These are phyloP conservation scores for Eublepharis macularius DNA, from an alignment of 2,113 vertebrate genomes.

Conservation along the genomic window DNA sequence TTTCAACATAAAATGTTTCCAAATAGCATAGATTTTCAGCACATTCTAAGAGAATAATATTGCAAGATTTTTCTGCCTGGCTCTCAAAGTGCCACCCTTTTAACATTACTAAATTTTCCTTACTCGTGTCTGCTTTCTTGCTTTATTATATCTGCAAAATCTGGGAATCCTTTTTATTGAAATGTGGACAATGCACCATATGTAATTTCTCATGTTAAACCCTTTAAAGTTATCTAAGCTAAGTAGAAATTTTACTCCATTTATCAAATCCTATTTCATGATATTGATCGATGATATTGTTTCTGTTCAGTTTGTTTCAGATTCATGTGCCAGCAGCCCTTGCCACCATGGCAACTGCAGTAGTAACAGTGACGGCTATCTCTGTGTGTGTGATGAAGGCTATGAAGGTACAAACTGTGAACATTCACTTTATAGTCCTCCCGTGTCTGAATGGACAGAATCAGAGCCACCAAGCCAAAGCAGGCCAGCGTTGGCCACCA, in stretches of 20 bases:
- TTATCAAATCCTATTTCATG: slow-evolving; percentile 11
- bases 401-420: slow-evolving; percentile 86
- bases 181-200: slow-evolving; percentile 7
- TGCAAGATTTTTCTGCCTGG: neutral
- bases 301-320: slow-evolving; percentile 85
- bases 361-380: slow-evolving; percentile 74
- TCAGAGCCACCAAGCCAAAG: slow-evolving; percentile 64
- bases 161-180: slow-evolving; percentile 18
- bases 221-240: slow-evolving; percentile 33
- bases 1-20: neutral
- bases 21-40: neutral
- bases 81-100: neutral
- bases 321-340: slow-evolving; percentile 91
- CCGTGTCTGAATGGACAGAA: slow-evolving; percentile 70
- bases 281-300: slow-evolving; percentile 60
- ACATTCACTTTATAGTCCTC: slow-evolving; percentile 54
- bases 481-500: slow-evolving; percentile 69
- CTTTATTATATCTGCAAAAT: neutral
- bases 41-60: neutral
- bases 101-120: neutral
- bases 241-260: slow-evolving; percentile 19
- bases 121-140: neutral
- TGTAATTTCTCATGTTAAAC: slow-evolving; percentile 33
- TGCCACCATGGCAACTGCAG: slow-evolving; percentile 99
- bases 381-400: slow-evolving; percentile 86